Percentiles rank a stretch among this genome's conserved stretches.
Evolutionary conservation across 1,140 invertebrate species (phyloP).

Genomic region (Nylanderia fulva): DNA sequence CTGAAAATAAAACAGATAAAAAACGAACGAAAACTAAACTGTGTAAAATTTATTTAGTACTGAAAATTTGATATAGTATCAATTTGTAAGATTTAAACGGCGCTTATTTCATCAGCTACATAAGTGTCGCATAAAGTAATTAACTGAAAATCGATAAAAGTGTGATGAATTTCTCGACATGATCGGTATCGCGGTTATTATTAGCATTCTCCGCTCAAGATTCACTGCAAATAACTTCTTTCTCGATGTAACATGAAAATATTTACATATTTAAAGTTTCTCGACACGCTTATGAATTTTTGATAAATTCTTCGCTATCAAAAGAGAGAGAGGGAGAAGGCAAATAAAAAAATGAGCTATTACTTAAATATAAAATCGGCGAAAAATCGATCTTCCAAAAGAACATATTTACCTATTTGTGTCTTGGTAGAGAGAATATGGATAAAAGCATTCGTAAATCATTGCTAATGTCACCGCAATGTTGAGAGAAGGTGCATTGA

Average conservation of each 20-base stretch:
- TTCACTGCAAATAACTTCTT: neutral
- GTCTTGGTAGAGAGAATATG: too few species aligned
- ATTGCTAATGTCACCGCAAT: too few species aligned
- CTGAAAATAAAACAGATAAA: neutral
- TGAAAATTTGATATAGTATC: neutral
- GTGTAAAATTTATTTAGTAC: neutral
- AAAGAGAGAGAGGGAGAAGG: too few species aligned
- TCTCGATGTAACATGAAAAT: slow-evolving; percentile 1
- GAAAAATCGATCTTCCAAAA: neutral
- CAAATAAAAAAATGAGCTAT: neutral
- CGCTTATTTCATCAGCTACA: neutral
- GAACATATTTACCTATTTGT: neutral
- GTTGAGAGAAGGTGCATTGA: neutral
- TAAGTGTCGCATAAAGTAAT: neutral
- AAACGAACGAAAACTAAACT: neutral
- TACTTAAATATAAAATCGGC: slow-evolving; percentile 14
- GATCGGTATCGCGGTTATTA: neutral
- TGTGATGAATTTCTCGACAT: neutral
- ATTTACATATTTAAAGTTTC: slow-evolving; percentile 58
- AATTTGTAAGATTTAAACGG: neutral
- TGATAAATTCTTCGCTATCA: neutral
- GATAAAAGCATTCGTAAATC: too few species aligned
- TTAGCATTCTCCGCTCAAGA: neutral
- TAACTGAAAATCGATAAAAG: slow-evolving; percentile 22
- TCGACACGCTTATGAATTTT: slow-evolving; percentile 47